A percentile compares a stretch with the other conserved stretches of the same genome.
Evolutionary conservation across 1,140 invertebrate genomes (phyloP).

Genomic region (Cepaea nemoralis): DNA sequence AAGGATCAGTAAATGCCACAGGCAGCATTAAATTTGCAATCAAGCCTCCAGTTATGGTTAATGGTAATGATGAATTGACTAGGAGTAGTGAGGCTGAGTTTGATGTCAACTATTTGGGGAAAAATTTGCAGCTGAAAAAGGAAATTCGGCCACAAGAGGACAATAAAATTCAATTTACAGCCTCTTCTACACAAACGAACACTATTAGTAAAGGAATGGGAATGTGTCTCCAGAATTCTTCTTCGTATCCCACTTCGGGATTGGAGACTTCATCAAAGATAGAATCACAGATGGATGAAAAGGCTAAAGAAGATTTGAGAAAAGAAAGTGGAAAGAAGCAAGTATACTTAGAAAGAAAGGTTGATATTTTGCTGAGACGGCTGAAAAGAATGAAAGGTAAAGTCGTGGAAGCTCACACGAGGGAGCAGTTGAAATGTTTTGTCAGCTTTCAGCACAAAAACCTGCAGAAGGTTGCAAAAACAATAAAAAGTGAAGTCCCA

Average conservation of each 20-base stretch:
- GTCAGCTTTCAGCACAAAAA: constrained; percentile 79
- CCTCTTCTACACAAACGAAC: neutral
- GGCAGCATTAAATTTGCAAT: neutral
- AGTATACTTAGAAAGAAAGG: constrained; percentile 77
- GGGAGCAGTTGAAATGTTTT: constrained; percentile 81
- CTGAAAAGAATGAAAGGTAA: constrained; percentile 82
- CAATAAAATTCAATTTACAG: neutral
- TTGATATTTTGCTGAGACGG: constrained; percentile 80
- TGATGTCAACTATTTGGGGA: neutral
- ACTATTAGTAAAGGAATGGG: neutral
- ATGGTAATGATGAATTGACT: constrained; percentile 26
- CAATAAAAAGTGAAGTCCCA: constrained; percentile 46
- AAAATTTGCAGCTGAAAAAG: neutral
- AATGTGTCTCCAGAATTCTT: neutral
- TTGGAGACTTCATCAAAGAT: neutral
- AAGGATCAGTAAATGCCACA: neutral
- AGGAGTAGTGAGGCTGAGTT: neutral
- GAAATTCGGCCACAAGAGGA: neutral
- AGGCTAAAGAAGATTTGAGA: constrained; percentile 30
- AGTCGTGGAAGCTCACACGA: constrained; percentile 81
- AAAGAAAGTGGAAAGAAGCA: constrained; percentile 72
- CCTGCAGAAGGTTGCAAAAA: constrained; percentile 62
- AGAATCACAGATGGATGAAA: constrained; percentile 8
- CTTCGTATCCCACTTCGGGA: neutral
- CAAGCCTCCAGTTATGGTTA: constrained; percentile 33